A percentile compares a stretch with the other conserved stretches of the same genome.
Conservation (phyloP, 2,888 invertebrate species). For the Hipparchia sbordonii region DNA sequence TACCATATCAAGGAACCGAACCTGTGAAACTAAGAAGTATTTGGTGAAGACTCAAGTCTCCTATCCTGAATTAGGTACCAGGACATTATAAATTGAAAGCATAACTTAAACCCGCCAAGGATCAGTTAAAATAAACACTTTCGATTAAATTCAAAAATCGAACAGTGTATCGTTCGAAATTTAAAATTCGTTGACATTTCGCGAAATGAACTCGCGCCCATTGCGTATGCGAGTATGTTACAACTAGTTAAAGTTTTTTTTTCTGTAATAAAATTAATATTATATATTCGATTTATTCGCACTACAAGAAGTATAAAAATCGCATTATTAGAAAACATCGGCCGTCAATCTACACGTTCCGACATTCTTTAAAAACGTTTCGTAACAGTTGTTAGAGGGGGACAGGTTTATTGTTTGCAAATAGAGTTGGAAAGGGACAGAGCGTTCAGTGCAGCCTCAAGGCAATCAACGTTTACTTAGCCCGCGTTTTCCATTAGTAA, state of each 20-base stretch:
- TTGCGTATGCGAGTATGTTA: conserved; percentile 9
- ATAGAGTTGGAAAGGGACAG: conserved; percentile 50
- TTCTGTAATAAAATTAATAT: conserved; percentile 22
- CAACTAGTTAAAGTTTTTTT: conserved; percentile 10
- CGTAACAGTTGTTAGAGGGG: conserved; percentile 52
- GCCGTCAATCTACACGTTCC: conserved; percentile 54
- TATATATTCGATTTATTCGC: conserved; percentile 29
- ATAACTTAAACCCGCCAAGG: neutral
- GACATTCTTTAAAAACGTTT: conserved; percentile 59
- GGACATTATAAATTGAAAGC: too few species aligned
- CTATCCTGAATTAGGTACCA: too few species aligned
- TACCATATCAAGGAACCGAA: too few species aligned
- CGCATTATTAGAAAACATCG: conserved; percentile 47
- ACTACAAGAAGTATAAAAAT: conserved; percentile 37
- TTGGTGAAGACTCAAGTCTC: too few species aligned
- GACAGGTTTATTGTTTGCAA: conserved; percentile 47
- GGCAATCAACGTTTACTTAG: conserved; percentile 77
- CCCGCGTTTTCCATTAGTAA: conserved; percentile 63
- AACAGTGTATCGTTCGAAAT: conserved; percentile 5
- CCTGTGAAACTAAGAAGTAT: too few species aligned
- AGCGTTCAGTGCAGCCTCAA: conserved; percentile 62
- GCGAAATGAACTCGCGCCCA: conserved; percentile 7
- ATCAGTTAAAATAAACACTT: too few species aligned
- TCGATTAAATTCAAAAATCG: neutral
- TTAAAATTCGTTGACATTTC: conserved; percentile 22